These are phyloP conservation scores for Drosophila fuyamai DNA, from an alignment of 1,140 invertebrate species.

Conservation along the genomic window DNA sequence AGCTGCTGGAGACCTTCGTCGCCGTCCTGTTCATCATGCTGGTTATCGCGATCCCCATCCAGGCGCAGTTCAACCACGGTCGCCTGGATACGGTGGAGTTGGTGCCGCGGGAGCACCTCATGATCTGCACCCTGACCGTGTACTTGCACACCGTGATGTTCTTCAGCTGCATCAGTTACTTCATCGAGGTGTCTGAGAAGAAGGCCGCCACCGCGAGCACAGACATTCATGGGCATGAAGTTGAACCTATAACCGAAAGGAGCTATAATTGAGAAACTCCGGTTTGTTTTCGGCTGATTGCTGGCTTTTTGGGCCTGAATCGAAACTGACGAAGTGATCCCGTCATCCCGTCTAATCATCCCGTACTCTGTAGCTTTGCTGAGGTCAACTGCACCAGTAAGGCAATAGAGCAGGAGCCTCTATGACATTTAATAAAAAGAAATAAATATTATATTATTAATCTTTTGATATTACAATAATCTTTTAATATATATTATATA, in stretches of 20 bases:
- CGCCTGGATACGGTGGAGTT: slow-evolving; percentile 22
- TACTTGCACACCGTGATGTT: slow-evolving; percentile 41
- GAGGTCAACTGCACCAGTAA: no score
- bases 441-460: no score
- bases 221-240: neutral
- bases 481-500: no score
- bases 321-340: neutral
- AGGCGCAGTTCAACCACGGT: slow-evolving; percentile 44
- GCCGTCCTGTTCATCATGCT: slow-evolving; percentile 38
- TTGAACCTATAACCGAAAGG: neutral
- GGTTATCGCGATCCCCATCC: slow-evolving; percentile 39
- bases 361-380: no score
- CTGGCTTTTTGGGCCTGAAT: neutral
- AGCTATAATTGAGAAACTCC: neutral
- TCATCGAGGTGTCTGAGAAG: neutral
- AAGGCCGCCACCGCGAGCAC: neutral
- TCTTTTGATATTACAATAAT: no score
- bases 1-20: slow-evolving; percentile 18
- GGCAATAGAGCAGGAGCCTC: no score
- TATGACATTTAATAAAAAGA: no score
- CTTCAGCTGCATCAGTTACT: slow-evolving; percentile 34
- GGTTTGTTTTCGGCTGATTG: no score
- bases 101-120: slow-evolving; percentile 15
- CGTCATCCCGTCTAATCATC: neutral
- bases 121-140: slow-evolving; percentile 29